Conservation (phyloP, 1,140 invertebrate species). For the Bombus haemorrhoidalis region DNA sequence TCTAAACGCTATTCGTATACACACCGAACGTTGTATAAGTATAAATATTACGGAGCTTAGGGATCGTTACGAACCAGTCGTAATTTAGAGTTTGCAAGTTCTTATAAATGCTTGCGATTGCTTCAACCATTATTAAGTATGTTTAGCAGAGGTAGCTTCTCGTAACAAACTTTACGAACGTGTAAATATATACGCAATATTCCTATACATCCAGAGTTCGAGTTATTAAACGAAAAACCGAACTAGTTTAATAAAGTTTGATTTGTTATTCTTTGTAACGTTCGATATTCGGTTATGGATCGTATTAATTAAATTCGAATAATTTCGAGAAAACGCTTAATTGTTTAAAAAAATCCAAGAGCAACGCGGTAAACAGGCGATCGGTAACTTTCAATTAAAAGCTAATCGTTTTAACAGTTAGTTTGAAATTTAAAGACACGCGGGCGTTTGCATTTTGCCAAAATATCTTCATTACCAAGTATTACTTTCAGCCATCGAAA, state of each 20-base stretch:
- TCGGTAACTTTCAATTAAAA: neutral
- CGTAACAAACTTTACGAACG: neutral
- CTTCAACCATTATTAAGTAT: neutral
- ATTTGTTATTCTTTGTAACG: neutral
- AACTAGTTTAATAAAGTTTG: neutral
- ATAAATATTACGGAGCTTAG: neutral
- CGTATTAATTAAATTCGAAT: neutral
- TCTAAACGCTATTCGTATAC: neutral
- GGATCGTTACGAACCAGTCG: neutral
- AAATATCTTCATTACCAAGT: neutral
- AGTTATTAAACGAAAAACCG: neutral
- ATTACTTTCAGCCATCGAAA: neutral
- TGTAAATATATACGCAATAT: neutral
- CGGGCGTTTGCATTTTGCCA: no score
- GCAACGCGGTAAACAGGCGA: neutral
- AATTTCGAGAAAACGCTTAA: neutral
- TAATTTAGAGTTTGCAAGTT: conserved; percentile 4
- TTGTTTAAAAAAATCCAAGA: neutral
- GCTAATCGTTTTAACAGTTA: neutral
- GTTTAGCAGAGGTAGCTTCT: neutral
- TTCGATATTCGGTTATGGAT: neutral
- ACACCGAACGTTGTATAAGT: neutral
- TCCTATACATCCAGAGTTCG: neutral
- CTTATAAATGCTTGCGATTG: neutral
- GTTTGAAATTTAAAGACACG: neutral